Base-by-base conservation (phyloP, 2,113 vertebrate species). In the Pantherophis guttatus region DNA sequence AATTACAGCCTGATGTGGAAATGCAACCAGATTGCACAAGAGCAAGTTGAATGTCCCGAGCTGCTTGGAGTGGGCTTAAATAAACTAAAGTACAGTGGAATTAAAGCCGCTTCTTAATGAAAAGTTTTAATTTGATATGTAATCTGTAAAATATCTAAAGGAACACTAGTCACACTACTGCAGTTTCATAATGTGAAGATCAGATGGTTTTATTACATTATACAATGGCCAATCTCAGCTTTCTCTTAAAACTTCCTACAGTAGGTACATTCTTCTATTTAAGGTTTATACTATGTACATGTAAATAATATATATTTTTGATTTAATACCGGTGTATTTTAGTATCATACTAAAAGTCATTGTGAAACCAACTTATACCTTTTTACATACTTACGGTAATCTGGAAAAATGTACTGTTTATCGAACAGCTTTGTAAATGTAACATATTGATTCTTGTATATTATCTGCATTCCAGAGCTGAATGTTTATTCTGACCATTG, bases 291-390 rank as follows among this genome's bases (percentile, higher is more conserved):
- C 97, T 98, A 97, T 97, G 93, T 97, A 98, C 95, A 96, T 98
- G 98, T 99, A 99, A 97, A 98, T 98, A 98, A 96, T 98, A 98
- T 98, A 98, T 98, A 98, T 99, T 99, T 99, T 98, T 98, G 98
- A 98, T 98, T 93, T 98, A 98, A 98, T 98, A 96, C 96, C 95
- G 97, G 95, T 98, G 98, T 99, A 98, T 99, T 99, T 99, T 99
- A 99, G 98, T 98, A 99, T 94, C 97, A 95, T 97, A 98, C 96
- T 96, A 97, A 96, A 97, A 95, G 96, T 97, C 96, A 96, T 97
- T 96, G 96, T 97, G 97, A 97, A 81, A 96, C 95, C 96, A 95
- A 96, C 97, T 96, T 97, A 97, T 96, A 97, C 96, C 97, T 98
- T 98, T 94, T 97, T 97, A 94, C 97, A 96, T 97, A 96, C 97